Evolutionary conservation across 2,797 vertebrate genomes (phyloP).

Genomic region (Pachyuromys duprasi): DNA sequence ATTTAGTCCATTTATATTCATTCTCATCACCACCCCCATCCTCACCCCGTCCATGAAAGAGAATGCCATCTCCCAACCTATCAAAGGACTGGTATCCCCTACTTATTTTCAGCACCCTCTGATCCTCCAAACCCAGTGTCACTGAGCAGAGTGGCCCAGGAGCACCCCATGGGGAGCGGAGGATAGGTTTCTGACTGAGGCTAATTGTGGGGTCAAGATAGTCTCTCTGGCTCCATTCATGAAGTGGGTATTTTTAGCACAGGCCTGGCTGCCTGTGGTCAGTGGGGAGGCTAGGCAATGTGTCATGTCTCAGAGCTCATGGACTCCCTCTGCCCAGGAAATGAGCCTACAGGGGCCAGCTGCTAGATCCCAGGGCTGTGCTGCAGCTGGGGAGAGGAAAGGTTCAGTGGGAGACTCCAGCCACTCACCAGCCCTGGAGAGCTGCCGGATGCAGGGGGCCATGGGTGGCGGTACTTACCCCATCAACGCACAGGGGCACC

Average conservation of each 20-base stretch:
- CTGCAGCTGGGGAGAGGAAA: not conserved
- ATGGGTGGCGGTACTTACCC: not conserved
- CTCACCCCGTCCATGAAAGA: not conserved
- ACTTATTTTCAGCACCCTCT: too few species aligned
- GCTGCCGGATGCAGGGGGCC: fast-evolving
- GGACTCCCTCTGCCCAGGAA: constrained; percentile 70
- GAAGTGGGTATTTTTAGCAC: constrained; percentile 74
- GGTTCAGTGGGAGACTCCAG: not conserved
- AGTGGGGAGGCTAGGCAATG: constrained; percentile 38
- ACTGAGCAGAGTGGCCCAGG: not conserved
- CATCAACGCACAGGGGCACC: not conserved
- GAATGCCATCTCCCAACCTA: not conserved
- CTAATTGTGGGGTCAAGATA: constrained; percentile 29
- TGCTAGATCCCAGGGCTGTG: not conserved
- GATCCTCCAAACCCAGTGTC: not conserved
- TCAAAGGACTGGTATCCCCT: not conserved
- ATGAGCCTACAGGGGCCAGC: not conserved
- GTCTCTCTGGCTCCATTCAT: constrained; percentile 72
- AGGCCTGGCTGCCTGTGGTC: constrained; percentile 38
- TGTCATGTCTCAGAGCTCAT: constrained; percentile 75
- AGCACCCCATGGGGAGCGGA: not conserved
- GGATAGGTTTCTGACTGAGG: not conserved
- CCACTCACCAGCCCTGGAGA: not conserved
- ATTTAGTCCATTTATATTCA: not conserved
- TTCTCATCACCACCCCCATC: not conserved